Base-by-base conservation (phyloP, 2,797 vertebrate species). In the Hoplostethus atlanticus region DNA sequence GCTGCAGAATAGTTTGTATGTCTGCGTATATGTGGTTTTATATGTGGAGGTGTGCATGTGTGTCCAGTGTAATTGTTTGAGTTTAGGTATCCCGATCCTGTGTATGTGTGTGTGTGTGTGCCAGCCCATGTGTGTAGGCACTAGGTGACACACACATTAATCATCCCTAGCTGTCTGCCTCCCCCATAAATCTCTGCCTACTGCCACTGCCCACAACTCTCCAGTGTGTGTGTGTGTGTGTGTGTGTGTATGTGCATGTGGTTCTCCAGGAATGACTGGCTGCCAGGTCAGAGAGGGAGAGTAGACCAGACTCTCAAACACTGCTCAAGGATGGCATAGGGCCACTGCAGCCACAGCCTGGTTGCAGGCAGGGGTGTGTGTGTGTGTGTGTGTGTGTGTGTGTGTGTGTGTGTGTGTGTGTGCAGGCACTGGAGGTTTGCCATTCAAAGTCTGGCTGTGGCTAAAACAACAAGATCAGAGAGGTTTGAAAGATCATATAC, bases 111-210 rank as follows among this genome's bases (percentile, higher is more conserved):
- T 34, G 34, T 28, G 67, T 44, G 51, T 55, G 52, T 44, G 25
- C 21, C 40, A 36, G 15, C 16, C 11, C 12, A 12, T 47, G 34
- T 53, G 50, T 31, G 17, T 53, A 65, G 76, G 77, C 64, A 66
- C 50, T 53, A 40, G 64, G 60, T 79, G 81, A 77, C 87, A 84
- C 71, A 51, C 13, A 71, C 78, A 89, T 91, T 83, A 81, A 88
- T 91, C 87, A 89, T 91, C 77, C 75, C 79, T 80, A 79, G 87
- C 83, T 76, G 81, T 83, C 83, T 83, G 83, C 71, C 62, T 64
- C 57, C 57, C 70, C 84, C 78, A 89, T 91, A 91, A 89, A 89
- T 91, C 89, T 91, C 83, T 85, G 87, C 85, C 87, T 77, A 84
- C 82, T 73, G 56, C 70, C 57, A 79, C 78, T 70, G 71, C 84